Percentiles rank a stretch among this genome's conserved stretches.
Conservation (phyloP, 2,113 vertebrate genomes). For the Sapajus apella region DNA sequence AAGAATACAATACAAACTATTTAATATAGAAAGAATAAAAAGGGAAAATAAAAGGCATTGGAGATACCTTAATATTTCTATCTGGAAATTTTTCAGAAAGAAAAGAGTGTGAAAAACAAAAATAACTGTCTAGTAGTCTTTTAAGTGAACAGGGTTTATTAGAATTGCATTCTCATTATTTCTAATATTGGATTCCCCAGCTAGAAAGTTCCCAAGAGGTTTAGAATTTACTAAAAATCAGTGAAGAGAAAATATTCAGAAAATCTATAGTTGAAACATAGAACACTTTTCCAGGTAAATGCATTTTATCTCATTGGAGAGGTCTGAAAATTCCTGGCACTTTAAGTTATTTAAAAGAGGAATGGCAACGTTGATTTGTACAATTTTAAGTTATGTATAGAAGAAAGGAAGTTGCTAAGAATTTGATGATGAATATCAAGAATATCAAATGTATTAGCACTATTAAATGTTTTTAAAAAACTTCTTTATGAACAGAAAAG, state of each 20-base stretch:
- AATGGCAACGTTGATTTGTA: neutral
- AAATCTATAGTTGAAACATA: slow-evolving; percentile 3
- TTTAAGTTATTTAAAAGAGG: neutral
- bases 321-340: neutral
- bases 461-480: neutral
- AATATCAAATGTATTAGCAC: neutral
- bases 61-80: neutral
- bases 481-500: neutral
- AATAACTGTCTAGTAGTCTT: neutral
- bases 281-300: neutral
- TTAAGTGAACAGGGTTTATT: neutral
- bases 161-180: slow-evolving; percentile 1
- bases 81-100: neutral
- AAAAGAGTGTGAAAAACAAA: neutral
- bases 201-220: neutral
- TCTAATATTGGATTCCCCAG: neutral
- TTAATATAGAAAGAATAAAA: neutral
- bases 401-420: neutral
- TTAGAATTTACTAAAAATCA: slow-evolving; percentile 35
- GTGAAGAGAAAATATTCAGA: neutral
- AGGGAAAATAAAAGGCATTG: neutral
- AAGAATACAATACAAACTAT: neutral
- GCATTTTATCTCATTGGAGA: neutral
- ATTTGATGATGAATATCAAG: neutral
- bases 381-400: neutral